phyloP scores from a whole-genome alignment of 2,888 invertebrate species.

The Melinopterus prodromus region DNA sequence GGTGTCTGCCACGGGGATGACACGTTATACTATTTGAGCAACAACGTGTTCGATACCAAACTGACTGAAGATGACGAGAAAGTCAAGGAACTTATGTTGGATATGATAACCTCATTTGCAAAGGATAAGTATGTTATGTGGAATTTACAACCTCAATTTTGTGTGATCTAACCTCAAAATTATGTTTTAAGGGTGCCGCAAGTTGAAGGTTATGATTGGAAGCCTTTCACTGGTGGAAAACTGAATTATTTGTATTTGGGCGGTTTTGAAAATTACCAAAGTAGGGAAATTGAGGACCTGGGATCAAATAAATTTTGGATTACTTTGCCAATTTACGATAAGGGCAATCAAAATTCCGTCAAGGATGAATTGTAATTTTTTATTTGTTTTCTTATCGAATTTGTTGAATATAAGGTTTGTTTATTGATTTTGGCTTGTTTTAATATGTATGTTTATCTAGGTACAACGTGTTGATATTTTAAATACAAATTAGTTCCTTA shows the following conservation, averaged over 20 bases:
- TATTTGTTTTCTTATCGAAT: too few relatives aligned
- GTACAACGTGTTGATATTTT: too few relatives aligned
- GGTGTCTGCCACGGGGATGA: slow-evolving; percentile 35
- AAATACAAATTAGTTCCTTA: too few relatives aligned
- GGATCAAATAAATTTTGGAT: slow-evolving; percentile 29
- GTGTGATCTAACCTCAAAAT: not conserved
- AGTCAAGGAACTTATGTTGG: slow-evolving; percentile 30
- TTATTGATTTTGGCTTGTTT: too few relatives aligned
- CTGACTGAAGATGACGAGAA: slow-evolving; percentile 30
- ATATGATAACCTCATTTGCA: slow-evolving; percentile 30
- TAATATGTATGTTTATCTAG: too few relatives aligned
- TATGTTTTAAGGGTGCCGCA: slow-evolving; percentile 26
- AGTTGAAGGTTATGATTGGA: slow-evolving; percentile 29
- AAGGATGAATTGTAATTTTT: slow-evolving; percentile 15
- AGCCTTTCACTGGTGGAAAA: slow-evolving; percentile 19
- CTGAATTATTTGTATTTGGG: slow-evolving; percentile 29
- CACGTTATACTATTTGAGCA: slow-evolving; percentile 29
- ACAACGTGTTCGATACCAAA: slow-evolving; percentile 17
- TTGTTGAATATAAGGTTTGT: too few relatives aligned
- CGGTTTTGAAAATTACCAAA: slow-evolving; percentile 21
- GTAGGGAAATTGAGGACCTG: slow-evolving; percentile 21
- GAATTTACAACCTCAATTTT: not conserved
- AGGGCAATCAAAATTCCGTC: slow-evolving; percentile 6
- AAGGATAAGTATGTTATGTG: slow-evolving; percentile 20
- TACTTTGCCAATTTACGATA: slow-evolving; percentile 24